Percentiles rank a stretch among this genome's conserved stretches.
phyloP scores from a whole-genome alignment of 2,888 invertebrate species.

The Volucella zonaria region DNA sequence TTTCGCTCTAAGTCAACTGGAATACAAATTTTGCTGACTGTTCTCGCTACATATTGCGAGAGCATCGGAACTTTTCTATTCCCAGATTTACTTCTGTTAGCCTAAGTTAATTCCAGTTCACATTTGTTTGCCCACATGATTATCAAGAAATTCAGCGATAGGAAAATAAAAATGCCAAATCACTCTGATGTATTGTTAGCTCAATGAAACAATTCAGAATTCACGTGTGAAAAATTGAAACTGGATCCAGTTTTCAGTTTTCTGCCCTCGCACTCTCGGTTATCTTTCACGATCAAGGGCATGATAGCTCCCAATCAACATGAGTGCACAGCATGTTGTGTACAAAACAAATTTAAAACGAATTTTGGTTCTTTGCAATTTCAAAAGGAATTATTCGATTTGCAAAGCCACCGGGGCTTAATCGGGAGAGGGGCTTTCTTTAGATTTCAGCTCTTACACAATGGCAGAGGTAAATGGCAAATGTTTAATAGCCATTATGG shows the following conservation, averaged over 20 bases:
- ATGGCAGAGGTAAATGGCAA: no score
- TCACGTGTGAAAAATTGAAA: not conserved
- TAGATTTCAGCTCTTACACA: no score
- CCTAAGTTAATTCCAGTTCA: not conserved
- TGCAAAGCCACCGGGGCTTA: not conserved
- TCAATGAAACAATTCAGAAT: not conserved
- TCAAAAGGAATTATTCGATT: conserved; percentile 13
- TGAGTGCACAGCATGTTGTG: no score
- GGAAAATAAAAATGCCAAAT: not conserved
- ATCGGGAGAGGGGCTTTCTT: no score
- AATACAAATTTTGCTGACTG: no score
- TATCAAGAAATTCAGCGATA: not conserved
- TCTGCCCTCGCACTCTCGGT: not conserved
- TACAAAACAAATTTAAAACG: not conserved
- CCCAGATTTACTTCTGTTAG: no score
- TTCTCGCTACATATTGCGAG: no score
- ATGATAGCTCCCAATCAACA: not conserved
- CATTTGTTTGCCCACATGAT: not conserved
- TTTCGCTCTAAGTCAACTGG: no score
- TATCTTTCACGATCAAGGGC: conserved; percentile 13
- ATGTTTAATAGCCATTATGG: no score
- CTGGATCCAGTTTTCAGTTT: not conserved
- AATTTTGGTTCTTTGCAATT: conserved; percentile 15
- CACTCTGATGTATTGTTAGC: not conserved
- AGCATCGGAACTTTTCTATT: no score